Percentiles rank a stretch among this genome's conserved stretches.
These are phyloP conservation scores for Drosophila maculinotata DNA, from an alignment of 2,888 invertebrate species.

Conservation along the genomic window DNA sequence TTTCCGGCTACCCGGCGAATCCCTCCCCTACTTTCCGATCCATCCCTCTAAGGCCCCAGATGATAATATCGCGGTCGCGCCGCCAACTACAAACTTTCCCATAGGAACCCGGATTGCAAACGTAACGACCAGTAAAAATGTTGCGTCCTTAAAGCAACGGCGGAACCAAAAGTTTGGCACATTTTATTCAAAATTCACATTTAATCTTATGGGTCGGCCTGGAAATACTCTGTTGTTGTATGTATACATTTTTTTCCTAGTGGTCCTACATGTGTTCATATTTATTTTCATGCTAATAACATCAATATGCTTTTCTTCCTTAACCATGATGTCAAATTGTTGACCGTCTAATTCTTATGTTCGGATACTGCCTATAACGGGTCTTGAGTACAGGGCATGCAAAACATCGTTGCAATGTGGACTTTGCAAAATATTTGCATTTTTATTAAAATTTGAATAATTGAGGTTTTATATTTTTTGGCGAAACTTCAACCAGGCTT, in stretches of 20 bases:
- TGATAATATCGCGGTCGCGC: constrained; percentile 46
- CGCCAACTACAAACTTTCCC: constrained; percentile 51
- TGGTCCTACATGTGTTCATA: background rate
- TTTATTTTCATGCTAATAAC: no score
- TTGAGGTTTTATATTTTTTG: constrained; percentile 44
- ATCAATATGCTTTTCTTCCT: no score
- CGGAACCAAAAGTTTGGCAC: constrained; percentile 15
- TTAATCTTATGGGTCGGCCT: background rate
- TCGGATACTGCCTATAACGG: background rate
- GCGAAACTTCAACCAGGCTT: constrained; percentile 33
- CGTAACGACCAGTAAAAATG: constrained; percentile 54
- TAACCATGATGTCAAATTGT: no score
- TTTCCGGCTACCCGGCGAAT: constrained; percentile 61
- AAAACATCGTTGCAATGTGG: constrained; percentile 12
- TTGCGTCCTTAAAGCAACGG: constrained; percentile 54
- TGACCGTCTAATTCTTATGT: no score
- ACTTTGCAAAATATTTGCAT: constrained; percentile 65
- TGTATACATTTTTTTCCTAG: no score
- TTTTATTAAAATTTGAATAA: constrained; percentile 75
- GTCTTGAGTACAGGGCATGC: constrained; percentile 22
- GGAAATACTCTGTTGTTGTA: constrained; percentile 10
- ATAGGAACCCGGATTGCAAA: constrained; percentile 38
- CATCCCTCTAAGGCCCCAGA: constrained; percentile 12
- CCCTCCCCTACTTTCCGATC: background rate
- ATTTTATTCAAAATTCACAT: constrained; percentile 9